Percentiles rank a stretch among this genome's conserved stretches.
These are phyloP conservation scores for Drosophila yooni DNA, from an alignment of 2,888 invertebrate species.

Conservation along the genomic window DNA sequence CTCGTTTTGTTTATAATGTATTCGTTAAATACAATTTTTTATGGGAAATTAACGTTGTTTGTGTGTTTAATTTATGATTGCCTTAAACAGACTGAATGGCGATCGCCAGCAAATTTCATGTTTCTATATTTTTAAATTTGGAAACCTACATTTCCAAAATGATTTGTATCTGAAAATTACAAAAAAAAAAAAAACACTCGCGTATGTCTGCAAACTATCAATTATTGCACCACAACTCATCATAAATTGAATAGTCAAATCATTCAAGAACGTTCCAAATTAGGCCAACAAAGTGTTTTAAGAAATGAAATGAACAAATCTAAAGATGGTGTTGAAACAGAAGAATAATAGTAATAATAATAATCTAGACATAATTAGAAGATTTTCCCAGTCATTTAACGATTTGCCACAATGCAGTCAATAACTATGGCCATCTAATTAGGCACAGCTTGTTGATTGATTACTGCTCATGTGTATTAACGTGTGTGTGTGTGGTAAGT, in stretches of 20 bases:
- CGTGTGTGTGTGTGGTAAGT: background rate
- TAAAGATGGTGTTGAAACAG: slow-evolving; percentile 4
- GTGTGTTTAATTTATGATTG: slow-evolving; percentile 31
- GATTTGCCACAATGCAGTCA: slow-evolving; percentile 33
- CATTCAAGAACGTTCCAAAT: slow-evolving; percentile 26
- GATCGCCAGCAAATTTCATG: slow-evolving; percentile 2
- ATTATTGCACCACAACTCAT: slow-evolving; percentile 20
- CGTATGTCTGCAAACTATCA: background rate
- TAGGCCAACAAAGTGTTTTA: slow-evolving; percentile 14
- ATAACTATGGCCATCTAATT: slow-evolving; percentile 48
- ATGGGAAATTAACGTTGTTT: slow-evolving; percentile 18
- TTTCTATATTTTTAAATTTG: background rate
- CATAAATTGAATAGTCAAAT: slow-evolving; percentile 20
- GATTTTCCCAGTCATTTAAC: slow-evolving; percentile 23
- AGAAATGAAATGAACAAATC: slow-evolving; percentile 3
- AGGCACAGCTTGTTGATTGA: slow-evolving; percentile 66
- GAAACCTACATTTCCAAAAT: background rate
- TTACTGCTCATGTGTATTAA: slow-evolving; percentile 29
- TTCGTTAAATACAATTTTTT: slow-evolving; percentile 15
- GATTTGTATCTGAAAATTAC: background rate
- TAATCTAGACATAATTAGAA: slow-evolving; percentile 57
- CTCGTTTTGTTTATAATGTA: slow-evolving; percentile 27
- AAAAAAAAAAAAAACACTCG: background rate
- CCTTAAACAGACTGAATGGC: slow-evolving; percentile 51
- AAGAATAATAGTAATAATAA: slow-evolving; percentile 19